A percentile compares a stretch with the other conserved stretches of the same genome.
Conservation (phyloP, 2,797 vertebrate species). For the Peromyscus nudipes region DNA sequence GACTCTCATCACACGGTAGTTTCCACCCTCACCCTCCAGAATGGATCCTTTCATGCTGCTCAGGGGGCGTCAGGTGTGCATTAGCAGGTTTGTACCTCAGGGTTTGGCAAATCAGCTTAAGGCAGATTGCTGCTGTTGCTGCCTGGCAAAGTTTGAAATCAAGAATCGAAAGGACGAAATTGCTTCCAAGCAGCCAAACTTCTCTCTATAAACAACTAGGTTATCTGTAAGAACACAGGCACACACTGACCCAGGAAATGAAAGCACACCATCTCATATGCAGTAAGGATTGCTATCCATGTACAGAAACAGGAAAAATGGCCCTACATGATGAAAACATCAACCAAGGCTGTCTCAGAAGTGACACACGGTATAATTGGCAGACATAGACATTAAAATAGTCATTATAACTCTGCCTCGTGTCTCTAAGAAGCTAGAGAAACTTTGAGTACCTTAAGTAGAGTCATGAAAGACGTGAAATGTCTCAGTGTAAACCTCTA, state of each 20-base stretch:
- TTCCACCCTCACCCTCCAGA: background rate
- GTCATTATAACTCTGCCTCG: no score
- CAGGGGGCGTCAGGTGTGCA: no score
- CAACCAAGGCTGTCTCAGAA: background rate
- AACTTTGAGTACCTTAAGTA: background rate
- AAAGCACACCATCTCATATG: background rate
- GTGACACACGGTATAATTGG: background rate
- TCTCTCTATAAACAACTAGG: background rate
- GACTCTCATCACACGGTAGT: background rate
- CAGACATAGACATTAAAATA: background rate
- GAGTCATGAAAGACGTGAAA: background rate
- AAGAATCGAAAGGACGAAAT: background rate
- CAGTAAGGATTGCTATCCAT: background rate
- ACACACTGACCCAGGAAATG: background rate
- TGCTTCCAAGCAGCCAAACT: background rate
- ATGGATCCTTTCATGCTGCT: background rate
- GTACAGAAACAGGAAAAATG: background rate
- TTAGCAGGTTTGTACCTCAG: background rate
- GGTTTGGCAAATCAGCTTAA: background rate
- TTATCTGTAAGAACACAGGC: background rate
- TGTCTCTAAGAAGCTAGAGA: background rate
- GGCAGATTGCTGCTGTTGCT: background rate
- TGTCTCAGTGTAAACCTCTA: background rate
- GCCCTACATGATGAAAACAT: background rate
- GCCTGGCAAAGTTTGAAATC: background rate